Conservation (phyloP, 1,140 invertebrate species). For the Ridgeia piscesae region DNA sequence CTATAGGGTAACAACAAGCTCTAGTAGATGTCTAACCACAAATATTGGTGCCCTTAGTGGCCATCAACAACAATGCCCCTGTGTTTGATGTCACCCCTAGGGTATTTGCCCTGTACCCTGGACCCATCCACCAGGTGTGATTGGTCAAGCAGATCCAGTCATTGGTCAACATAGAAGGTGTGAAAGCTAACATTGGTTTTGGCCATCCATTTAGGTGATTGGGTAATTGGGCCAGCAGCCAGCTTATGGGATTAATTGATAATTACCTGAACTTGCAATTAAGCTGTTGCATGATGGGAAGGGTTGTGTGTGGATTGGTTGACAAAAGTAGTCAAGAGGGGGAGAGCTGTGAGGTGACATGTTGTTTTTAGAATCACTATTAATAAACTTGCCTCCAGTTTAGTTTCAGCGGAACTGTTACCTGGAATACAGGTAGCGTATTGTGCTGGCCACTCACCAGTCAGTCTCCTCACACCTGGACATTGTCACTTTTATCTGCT, state of each 20-base stretch:
- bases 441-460: too few species aligned
- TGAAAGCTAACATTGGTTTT: slow-evolving; percentile 1
- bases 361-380: not conserved
- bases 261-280: not conserved
- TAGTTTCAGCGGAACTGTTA: too few species aligned
- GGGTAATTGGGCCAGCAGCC: not conserved
- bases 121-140: not conserved
- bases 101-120: not conserved
- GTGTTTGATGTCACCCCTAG: not conserved
- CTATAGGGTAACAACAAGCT: not conserved
- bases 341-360: not conserved
- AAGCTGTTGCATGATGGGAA: not conserved
- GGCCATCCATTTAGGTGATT: not conserved
- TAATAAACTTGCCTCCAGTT: too few species aligned
- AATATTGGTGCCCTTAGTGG: not conserved
- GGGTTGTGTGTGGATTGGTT: not conserved
- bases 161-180: not conserved
- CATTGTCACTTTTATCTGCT: too few species aligned
- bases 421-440: too few species aligned
- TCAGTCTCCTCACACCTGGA: too few species aligned
- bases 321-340: not conserved
- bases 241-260: slow-evolving; percentile 6
- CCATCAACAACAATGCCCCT: not conserved
- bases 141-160: not conserved
- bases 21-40: not conserved